Evolutionary conservation across 2,888 invertebrate species (phyloP), one percentile per base, ranked within the genome.

Genomic region (Taphrorychus bicolor): DNA sequence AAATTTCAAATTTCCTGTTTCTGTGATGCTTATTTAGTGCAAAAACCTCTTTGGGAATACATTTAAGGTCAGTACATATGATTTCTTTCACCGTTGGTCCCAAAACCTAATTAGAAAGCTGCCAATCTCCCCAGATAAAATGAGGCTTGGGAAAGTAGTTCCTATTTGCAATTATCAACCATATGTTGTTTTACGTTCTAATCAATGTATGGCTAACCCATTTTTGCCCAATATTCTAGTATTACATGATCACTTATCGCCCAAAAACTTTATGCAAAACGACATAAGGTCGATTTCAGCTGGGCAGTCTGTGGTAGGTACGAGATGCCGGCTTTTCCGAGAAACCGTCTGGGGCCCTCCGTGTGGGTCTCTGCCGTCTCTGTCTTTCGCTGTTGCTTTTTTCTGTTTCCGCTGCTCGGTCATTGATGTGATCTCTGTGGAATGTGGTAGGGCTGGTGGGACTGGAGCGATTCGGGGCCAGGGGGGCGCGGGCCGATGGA

Each of bases 361-460:
- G 41, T 72, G 71, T 73, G 73, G 72, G 73, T 76, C 76, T 74
- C 42, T 52, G 16, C 59, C 19, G 59, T 75, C 71, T 77, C 75
- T 70, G 71, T 74, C 75, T 69, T 74, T 70, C 70, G 23, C 72
- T 71, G 70, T 71, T 74, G 69, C 73, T 76, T 76, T 79, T 78
- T 78, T 79, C 77, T 77, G 79, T 78, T 81, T 78, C 80, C 80
- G 80, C 80, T 80, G 77, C 75, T 80, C 81, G 82, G 81, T 82
- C 83, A 83, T 83, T 83, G 82, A 83, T 82, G 82, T 82, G 82
- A 81, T 83, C 81, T 80, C 79, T 76, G 71, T 76, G 82, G 83
- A 82, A 83, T 83, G 83, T 81, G 81, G 82, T 81, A 80, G 80
- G 80, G 81, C 81, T 76, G 76, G 78, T 74, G 76, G 72, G 72